These are phyloP conservation scores for Cirrhinus mrigala DNA, from an alignment of 2,797 vertebrate genomes.

Conservation along the genomic window DNA sequence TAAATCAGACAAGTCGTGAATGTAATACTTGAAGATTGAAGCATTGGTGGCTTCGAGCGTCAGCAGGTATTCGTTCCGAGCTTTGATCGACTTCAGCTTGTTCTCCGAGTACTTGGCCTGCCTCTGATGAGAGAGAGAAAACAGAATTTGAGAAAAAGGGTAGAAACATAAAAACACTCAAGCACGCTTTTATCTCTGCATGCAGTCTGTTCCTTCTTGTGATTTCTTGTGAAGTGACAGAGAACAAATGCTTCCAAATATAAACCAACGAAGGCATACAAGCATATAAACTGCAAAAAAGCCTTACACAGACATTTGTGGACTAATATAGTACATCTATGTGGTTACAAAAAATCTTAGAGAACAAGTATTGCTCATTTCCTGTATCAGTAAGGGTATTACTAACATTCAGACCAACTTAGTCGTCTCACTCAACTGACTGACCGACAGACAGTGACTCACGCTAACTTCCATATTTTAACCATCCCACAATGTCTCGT, in stretches of 20 bases:
- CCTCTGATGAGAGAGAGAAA: conserved; percentile 76
- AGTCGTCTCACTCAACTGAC: conserved; percentile 61
- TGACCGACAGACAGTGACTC: conserved; percentile 70
- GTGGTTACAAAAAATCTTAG: conserved; percentile 17
- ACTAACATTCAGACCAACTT: conserved; percentile 51
- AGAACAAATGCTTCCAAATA: conserved; percentile 55
- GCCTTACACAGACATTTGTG: conserved; percentile 15
- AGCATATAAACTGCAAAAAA: conserved; percentile 27
- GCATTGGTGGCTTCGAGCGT: conserved; percentile 97
- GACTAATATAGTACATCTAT: conserved; percentile 1
- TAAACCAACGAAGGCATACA: conserved; percentile 40
- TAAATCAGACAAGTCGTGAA: conserved; percentile 97
- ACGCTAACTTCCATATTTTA: conserved; percentile 63
- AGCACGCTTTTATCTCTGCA: conserved; percentile 63
- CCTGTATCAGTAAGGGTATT: conserved; percentile 42
- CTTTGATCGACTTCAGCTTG: conserved; percentile 99
- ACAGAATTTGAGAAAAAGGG: conserved; percentile 36
- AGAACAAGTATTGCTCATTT: conserved; percentile 26
- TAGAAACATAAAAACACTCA: conserved; percentile 58
- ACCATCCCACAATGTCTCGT: conserved; percentile 59
- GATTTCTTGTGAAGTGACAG: conserved; percentile 53
- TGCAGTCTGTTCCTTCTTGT: conserved; percentile 17
- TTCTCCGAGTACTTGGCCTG: conserved; percentile 99
- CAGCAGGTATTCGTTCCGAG: conserved; percentile 96
- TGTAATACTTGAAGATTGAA: conserved; percentile 98